Evolutionary conservation across 1,140 invertebrate genomes (phyloP).

Genomic region (Cherax destructor): DNA sequence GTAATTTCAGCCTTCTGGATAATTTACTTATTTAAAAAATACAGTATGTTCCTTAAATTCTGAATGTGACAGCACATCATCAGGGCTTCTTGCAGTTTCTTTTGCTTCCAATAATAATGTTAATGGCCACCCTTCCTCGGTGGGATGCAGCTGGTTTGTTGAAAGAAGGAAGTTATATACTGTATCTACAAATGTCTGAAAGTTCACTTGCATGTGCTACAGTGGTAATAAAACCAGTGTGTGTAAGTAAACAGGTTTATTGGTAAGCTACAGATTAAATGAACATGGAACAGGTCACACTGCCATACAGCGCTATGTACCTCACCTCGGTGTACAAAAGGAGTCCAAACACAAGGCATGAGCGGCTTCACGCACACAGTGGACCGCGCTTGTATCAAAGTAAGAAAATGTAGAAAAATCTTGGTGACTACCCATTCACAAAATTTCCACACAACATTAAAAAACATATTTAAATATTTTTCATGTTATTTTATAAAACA

Average conservation of each 20-base stretch:
- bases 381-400: constrained; percentile 68
- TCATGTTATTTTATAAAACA: constrained; percentile 70
- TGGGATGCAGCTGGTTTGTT: no score
- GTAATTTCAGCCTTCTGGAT: no score
- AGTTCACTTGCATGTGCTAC: neutral
- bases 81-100: no score
- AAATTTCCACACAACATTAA: constrained; percentile 70
- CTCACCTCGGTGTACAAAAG: constrained; percentile 68
- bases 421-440: constrained; percentile 70
- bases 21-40: no score
- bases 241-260: constrained; percentile 68
- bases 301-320: constrained; percentile 58
- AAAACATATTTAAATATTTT: constrained; percentile 69
- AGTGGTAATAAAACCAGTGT: neutral
- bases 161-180: no score
- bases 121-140: no score
- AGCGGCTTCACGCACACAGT: constrained; percentile 58
- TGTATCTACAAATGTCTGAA: no score
- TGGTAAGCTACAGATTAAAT: constrained; percentile 69
- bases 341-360: constrained; percentile 67
- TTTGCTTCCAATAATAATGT: no score
- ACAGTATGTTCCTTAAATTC: no score
- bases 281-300: constrained; percentile 68
- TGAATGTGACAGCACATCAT: no score
- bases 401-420: constrained; percentile 70